Percentiles rank a stretch among this genome's conserved stretches.
These are phyloP conservation scores for Pangasius djambal DNA, from an alignment of 2,797 vertebrate genomes.

Conservation along the genomic window DNA sequence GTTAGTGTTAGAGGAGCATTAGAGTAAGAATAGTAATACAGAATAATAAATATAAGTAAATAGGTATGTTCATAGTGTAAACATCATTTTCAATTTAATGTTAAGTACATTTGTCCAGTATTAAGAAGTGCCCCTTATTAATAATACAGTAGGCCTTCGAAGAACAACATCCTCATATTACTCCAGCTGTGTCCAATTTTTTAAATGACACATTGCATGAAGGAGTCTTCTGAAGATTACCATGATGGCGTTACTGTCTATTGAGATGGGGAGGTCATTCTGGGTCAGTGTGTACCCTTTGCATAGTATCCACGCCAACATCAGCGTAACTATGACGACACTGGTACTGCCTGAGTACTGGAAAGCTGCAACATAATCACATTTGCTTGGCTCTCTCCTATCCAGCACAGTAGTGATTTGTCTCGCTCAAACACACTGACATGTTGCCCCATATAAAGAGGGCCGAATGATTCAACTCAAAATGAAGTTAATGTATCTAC, in stretches of 20 bases:
- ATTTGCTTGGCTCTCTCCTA: slow-evolving; percentile 28
- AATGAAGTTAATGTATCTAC: slow-evolving; percentile 9
- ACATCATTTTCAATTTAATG: background rate
- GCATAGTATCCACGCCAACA: slow-evolving; percentile 24
- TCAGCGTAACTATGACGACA: slow-evolving; percentile 42
- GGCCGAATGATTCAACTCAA: slow-evolving; percentile 20
- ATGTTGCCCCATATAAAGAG: slow-evolving; percentile 27
- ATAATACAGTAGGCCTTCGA: background rate
- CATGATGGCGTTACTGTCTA: background rate
- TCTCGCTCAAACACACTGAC: slow-evolving; percentile 12
- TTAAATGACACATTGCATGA: slow-evolving; percentile 6
- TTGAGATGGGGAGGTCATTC: slow-evolving; percentile 3
- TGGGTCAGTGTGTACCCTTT: slow-evolving; percentile 9
- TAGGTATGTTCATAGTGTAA: background rate
- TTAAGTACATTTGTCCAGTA: background rate
- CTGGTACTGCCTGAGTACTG: slow-evolving; percentile 13
- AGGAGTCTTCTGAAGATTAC: background rate
- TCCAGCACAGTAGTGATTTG: slow-evolving; percentile 2
- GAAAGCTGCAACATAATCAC: slow-evolving; percentile 44
- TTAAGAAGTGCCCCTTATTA: background rate
- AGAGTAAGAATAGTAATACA: background rate
- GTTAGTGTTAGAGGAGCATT: background rate
- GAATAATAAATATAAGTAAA: background rate
- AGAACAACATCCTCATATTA: background rate
- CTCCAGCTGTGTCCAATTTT: slow-evolving; percentile 5